Percentiles rank a stretch among this genome's conserved stretches.
These are phyloP conservation scores for Temnothorax unifasciatus DNA, from an alignment of 2,888 invertebrate genomes.

Conservation along the genomic window DNA sequence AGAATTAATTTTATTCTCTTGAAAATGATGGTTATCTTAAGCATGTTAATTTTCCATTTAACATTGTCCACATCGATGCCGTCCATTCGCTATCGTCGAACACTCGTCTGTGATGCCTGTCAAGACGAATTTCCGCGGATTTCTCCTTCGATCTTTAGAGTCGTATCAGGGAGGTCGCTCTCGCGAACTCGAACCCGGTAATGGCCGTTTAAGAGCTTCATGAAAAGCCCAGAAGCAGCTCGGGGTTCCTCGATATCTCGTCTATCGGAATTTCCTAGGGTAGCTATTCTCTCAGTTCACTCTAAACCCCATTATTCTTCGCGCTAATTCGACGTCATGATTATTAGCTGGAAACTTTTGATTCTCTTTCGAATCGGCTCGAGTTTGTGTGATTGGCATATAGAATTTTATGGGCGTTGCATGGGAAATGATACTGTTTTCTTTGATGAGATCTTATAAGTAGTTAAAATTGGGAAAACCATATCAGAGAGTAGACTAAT, in stretches of 20 bases:
- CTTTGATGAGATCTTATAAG: not conserved
- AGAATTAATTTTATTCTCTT: constrained; percentile 11
- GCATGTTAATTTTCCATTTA: constrained; percentile 29
- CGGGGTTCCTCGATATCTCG: constrained; percentile 62
- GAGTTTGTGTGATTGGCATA: not conserved
- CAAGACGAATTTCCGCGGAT: constrained; percentile 33
- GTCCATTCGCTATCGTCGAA: constrained; percentile 20
- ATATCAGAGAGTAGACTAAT: not conserved
- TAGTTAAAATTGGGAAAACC: not conserved
- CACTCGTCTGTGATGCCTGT: constrained; percentile 56
- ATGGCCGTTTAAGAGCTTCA: constrained; percentile 68
- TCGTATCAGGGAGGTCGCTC: constrained; percentile 8
- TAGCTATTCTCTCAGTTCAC: constrained; percentile 50
- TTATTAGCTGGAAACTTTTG: constrained; percentile 48
- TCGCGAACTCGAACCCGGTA: constrained; percentile 56
- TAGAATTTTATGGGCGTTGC: constrained; percentile 4
- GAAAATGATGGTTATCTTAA: constrained; percentile 44
- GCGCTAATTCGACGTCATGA: constrained; percentile 52
- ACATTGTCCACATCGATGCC: constrained; percentile 22
- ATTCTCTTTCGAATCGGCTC: constrained; percentile 4
- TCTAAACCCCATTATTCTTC: constrained; percentile 55
- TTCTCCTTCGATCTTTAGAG: constrained; percentile 31
- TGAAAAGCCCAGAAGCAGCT: constrained; percentile 66
- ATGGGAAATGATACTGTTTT: not conserved
- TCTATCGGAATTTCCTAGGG: constrained; percentile 57